These are phyloP conservation scores for Aurelia coerulea DNA, from an alignment of 30 jellyfish, hydroid and myxozoan genomes.

Conservation along the genomic window DNA sequence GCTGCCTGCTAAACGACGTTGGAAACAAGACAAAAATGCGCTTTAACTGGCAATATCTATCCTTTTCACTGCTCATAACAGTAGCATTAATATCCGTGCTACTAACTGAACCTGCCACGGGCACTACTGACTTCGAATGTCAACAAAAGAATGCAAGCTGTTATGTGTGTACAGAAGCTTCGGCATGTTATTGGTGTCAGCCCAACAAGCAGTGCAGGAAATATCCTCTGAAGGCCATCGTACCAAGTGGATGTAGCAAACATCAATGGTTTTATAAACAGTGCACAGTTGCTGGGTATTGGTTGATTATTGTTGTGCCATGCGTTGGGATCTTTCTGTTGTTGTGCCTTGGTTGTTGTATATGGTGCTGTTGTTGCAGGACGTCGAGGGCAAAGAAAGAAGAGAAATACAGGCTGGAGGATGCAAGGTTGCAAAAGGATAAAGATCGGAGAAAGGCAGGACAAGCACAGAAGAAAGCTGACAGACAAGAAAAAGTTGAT, in stretches of 20 bases:
- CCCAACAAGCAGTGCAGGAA: constrained; percentile 76
- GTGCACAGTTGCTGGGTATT: constrained; percentile 89
- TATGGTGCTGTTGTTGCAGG: constrained; percentile 94
- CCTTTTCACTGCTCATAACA: not conserved
- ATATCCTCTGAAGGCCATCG: constrained; percentile 58
- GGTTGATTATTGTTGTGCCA: constrained; percentile 88
- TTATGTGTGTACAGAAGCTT: constrained; percentile 61
- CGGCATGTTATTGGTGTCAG: constrained; percentile 90
- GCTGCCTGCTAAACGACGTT: too few relatives aligned
- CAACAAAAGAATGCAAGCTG: constrained; percentile 59
- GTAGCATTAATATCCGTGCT: constrained; percentile 10
- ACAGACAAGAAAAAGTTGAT: constrained; percentile 75
- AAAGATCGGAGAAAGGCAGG: constrained; percentile 72
- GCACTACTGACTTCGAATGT: constrained; percentile 68
- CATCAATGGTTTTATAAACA: constrained; percentile 83
- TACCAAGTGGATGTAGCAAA: constrained; percentile 86
- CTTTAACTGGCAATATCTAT: not conserved
- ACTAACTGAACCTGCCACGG: constrained; percentile 16
- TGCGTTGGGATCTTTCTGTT: constrained; percentile 79
- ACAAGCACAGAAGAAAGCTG: constrained; percentile 76
- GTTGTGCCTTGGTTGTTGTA: constrained; percentile 73
- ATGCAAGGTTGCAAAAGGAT: constrained; percentile 56
- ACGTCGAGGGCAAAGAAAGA: constrained; percentile 59
- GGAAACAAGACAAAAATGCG: not conserved
- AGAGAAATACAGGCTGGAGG: constrained; percentile 74